Evolutionary conservation across 2,113 vertebrate genomes (phyloP).

Genomic region (Nothoprocta perdicaria): DNA sequence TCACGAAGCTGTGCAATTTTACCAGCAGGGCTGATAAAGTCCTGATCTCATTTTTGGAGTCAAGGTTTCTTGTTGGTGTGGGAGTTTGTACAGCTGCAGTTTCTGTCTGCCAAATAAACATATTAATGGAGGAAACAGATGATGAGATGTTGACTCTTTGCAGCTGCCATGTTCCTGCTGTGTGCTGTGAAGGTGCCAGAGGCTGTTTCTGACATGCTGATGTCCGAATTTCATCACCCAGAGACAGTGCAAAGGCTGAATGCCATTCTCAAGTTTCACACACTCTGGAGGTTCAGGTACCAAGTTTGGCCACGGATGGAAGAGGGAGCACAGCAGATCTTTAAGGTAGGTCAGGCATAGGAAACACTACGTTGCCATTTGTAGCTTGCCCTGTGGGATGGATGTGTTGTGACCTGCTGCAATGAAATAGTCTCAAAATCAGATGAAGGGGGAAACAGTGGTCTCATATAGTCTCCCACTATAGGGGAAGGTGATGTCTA

Average conservation of each 20-base stretch:
- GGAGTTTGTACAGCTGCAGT: background rate
- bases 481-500: background rate
- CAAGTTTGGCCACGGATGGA: constrained; percentile 99
- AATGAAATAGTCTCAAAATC: background rate
- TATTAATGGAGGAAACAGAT: background rate
- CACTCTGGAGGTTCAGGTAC: constrained; percentile 98
- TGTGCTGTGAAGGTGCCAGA: constrained; percentile 98
- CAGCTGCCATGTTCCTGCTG: constrained; percentile 98
- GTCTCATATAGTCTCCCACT: rapidly evolving
- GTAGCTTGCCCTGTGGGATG: background rate
- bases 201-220: constrained; percentile 95
- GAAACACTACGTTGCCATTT: background rate
- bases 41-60: background rate
- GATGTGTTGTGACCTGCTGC: background rate
- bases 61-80: background rate
- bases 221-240: constrained; percentile 96
- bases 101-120: background rate
- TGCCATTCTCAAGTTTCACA: constrained; percentile 95
- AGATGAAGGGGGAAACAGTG: background rate
- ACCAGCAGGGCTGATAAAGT: background rate
- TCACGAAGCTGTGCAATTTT: background rate
- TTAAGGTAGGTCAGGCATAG: constrained; percentile 83
- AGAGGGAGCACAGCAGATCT: constrained; percentile 98
- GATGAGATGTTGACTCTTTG: constrained; percentile 32
- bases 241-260: constrained; percentile 95